Percentiles rank a stretch among this genome's conserved stretches.
Evolutionary conservation across 2,113 vertebrate species (phyloP).

Genomic region (Potamarius usumacintae): DNA sequence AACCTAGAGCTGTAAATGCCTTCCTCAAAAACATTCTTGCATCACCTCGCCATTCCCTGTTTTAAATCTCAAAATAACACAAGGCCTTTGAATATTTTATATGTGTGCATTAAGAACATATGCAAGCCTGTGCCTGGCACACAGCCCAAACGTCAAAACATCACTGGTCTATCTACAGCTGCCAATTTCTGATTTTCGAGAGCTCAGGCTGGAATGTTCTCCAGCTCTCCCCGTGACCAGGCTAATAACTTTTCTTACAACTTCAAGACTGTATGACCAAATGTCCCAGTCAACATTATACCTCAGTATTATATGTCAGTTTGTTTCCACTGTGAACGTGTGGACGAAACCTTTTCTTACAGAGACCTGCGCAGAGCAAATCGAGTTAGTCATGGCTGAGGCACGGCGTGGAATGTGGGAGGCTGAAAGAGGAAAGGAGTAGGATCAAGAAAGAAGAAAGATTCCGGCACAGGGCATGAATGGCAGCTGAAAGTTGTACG

Average conservation of each 20-base stretch:
- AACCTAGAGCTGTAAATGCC: not conserved
- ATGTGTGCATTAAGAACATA: slow-evolving; percentile 20
- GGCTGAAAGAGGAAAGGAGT: slow-evolving; percentile 42
- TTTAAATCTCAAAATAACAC: slow-evolving; percentile 8
- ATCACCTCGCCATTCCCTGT: not conserved
- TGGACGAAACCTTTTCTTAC: slow-evolving; percentile 59
- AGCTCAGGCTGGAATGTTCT: slow-evolving; percentile 28
- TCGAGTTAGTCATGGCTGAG: slow-evolving; percentile 76
- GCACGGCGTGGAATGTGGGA: slow-evolving; percentile 73
- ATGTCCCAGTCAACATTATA: slow-evolving; percentile 39
- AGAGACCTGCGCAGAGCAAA: slow-evolving; percentile 74
- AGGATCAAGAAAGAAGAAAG: slow-evolving; percentile 27
- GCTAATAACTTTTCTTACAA: slow-evolving; percentile 28
- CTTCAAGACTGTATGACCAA: not conserved
- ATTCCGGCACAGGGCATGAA: slow-evolving; percentile 33
- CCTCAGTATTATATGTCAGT: slow-evolving; percentile 29
- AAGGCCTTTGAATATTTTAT: slow-evolving; percentile 10
- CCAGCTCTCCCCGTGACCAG: not conserved
- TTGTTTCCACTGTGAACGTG: slow-evolving; percentile 48
- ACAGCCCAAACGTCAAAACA: slow-evolving; percentile 5
- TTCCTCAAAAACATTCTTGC: slow-evolving; percentile 9
- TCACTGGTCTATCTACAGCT: slow-evolving; percentile 32
- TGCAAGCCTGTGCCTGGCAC: slow-evolving; percentile 23
- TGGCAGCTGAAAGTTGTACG: not conserved
- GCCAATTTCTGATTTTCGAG: slow-evolving; percentile 19